phyloP scores from a whole-genome alignment of 2,888 invertebrate species.

The Synergus japonicus region DNA sequence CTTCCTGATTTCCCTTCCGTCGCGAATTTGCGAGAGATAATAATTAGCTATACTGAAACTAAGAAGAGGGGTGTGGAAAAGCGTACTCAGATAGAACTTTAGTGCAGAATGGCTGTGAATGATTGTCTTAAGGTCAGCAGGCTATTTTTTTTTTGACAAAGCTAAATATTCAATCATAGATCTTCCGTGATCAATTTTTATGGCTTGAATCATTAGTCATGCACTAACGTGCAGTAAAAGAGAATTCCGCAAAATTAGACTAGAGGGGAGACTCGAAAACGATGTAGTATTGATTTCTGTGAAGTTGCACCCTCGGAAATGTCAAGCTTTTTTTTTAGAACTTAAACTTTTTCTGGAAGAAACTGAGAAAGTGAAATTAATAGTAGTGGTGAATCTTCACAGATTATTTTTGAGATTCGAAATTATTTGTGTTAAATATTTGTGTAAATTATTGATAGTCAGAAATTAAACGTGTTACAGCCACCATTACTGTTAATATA shows the following conservation, averaged over 20 bases:
- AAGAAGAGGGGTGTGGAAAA: slow-evolving; percentile 32
- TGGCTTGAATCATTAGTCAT: slow-evolving; percentile 5
- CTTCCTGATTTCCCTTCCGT: slow-evolving; percentile 3
- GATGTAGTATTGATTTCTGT: neutral
- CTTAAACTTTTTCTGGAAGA: neutral
- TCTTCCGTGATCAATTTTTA: slow-evolving; percentile 2
- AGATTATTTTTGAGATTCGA: neutral
- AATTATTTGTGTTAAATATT: neutral
- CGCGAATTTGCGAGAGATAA: slow-evolving; percentile 10
- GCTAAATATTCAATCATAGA: slow-evolving; percentile 15
- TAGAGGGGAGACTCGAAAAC: neutral
- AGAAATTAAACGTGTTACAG: slow-evolving; percentile 3
- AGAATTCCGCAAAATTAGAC: slow-evolving; percentile 4
- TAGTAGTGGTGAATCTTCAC: neutral
- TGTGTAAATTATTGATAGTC: neutral
- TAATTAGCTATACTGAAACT: slow-evolving; percentile 31
- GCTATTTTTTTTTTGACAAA: slow-evolving; percentile 15
- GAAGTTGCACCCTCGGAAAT: neutral
- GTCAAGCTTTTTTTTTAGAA: neutral
- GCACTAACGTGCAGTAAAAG: slow-evolving; percentile 18
- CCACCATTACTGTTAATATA: neutral
- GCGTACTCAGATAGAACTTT: slow-evolving; percentile 36
- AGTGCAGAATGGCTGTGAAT: slow-evolving; percentile 39
- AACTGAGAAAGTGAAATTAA: neutral
- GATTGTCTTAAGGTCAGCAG: slow-evolving; percentile 36